Percentiles rank a stretch among this genome's conserved stretches.
Evolutionary conservation across 2,888 invertebrate species (phyloP).

Genomic region (Alentia gelatinosa): DNA sequence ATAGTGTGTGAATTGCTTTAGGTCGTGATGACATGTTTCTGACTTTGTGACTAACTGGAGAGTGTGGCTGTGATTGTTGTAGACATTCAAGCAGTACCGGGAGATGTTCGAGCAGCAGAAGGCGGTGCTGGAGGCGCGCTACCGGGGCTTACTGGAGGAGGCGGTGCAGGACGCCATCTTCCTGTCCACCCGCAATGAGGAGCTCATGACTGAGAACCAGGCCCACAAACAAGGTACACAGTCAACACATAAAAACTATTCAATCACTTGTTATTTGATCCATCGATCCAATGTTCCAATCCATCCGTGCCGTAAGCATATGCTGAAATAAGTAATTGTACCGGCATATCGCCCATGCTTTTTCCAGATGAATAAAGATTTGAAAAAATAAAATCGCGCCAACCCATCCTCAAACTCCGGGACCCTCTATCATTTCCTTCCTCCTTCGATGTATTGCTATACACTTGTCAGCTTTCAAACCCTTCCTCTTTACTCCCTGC

Average conservation of each 20-base stretch:
- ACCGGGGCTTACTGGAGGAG: constrained; percentile 75
- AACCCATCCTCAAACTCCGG: neutral
- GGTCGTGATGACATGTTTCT: neutral
- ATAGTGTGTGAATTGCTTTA: too few relatives aligned
- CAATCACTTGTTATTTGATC: too few relatives aligned
- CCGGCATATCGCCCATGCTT: too few relatives aligned
- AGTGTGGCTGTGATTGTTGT: constrained; percentile 9
- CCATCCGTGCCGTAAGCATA: neutral
- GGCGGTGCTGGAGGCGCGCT: constrained; percentile 75
- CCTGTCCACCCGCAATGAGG: constrained; percentile 75
- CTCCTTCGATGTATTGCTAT: neutral
- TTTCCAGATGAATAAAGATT: too few relatives aligned
- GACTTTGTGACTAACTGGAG: neutral
- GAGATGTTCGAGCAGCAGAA: constrained; percentile 79
- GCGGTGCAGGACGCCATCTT: constrained; percentile 78
- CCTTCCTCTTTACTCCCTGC: neutral
- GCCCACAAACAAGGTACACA: constrained; percentile 70
- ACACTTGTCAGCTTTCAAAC: neutral
- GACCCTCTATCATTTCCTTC: neutral
- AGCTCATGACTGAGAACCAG: constrained; percentile 74
- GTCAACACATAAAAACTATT: neutral
- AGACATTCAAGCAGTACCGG: constrained; percentile 77
- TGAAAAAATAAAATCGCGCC: too few relatives aligned
- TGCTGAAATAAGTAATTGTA: neutral
- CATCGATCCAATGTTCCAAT: too few relatives aligned